These are phyloP conservation scores for Sebastolobus altivelis DNA, from an alignment of 2,797 vertebrate genomes.

Conservation along the genomic window DNA sequence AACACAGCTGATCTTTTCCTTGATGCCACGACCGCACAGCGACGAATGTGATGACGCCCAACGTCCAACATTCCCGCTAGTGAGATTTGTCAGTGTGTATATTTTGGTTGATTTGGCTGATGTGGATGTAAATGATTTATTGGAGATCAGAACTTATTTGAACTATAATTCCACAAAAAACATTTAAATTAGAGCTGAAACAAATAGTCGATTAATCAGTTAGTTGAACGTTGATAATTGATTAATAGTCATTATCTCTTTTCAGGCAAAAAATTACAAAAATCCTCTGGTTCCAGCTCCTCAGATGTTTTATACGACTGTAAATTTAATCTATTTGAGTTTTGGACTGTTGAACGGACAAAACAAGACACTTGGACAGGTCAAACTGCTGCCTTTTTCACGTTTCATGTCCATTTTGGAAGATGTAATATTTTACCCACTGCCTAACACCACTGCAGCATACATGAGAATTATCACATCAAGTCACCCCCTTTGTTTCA, in stretches of 20 bases:
- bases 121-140: neutral
- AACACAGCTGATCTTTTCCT: conserved; percentile 14
- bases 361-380: neutral
- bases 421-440: no score
- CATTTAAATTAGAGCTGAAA: neutral
- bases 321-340: neutral
- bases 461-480: no score
- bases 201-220: neutral
- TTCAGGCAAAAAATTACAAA: neutral
- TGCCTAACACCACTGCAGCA: no score
- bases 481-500: no score
- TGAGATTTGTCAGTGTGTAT: neutral
- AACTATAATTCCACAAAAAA: neutral
- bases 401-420: no score
- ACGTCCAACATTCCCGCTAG: neutral
- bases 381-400: neutral
- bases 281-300: neutral
- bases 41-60: neutral
- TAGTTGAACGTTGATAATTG: neutral
- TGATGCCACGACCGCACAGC: neutral
- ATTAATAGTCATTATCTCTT: neutral
- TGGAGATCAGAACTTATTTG: neutral
- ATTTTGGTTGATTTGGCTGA: conserved; percentile 2
- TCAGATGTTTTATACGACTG: neutral
- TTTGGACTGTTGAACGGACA: neutral